Conservation (phyloP, 2,113 vertebrate genomes). For the Laticauda colubrina region DNA sequence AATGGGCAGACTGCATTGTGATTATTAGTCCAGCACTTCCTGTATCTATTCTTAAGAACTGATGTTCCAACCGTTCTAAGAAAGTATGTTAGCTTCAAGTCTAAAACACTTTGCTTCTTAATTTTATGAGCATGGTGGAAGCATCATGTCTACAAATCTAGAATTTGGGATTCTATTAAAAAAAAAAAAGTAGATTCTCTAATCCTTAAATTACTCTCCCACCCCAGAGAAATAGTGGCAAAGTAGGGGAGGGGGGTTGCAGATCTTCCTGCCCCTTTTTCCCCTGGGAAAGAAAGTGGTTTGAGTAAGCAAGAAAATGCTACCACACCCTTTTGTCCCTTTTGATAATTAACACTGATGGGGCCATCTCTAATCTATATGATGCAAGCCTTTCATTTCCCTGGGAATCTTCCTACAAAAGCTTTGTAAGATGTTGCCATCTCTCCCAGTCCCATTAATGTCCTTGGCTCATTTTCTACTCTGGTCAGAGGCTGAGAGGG, state of each 20-base stretch:
- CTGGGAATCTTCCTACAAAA: constrained; percentile 16
- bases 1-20: background rate
- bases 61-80: background rate
- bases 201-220: background rate
- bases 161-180: background rate
- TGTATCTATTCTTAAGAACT: background rate
- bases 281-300: background rate
- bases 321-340: constrained; percentile 1
- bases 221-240: background rate
- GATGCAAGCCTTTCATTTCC: constrained; percentile 6
- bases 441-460: background rate
- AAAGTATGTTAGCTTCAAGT: background rate
- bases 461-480: background rate
- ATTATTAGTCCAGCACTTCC: background rate
- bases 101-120: background rate
- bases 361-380: background rate
- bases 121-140: background rate
- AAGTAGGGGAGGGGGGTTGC: too few relatives aligned
- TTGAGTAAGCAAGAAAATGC: constrained; percentile 3
- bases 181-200: background rate
- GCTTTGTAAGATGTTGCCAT: background rate
- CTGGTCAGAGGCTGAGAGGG: too few relatives aligned
- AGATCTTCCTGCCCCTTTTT: background rate
- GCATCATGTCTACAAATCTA: background rate
- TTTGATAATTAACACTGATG: constrained; percentile 19